These are phyloP conservation scores for Trogon surrucura DNA, from an alignment of 2,113 vertebrate species.

Conservation along the genomic window DNA sequence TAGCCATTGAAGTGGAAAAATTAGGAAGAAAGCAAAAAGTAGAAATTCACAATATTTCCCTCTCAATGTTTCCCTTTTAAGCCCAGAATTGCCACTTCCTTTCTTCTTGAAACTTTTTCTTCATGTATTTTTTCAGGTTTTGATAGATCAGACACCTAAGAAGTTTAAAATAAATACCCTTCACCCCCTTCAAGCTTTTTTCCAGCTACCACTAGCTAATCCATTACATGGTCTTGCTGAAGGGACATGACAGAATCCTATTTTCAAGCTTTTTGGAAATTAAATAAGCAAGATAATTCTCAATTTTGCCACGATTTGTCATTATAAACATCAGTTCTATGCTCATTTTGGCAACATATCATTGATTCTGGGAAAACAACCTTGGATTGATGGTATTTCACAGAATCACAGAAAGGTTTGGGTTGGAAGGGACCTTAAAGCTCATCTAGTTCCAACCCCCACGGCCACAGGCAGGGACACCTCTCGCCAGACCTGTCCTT, in stretches of 20 bases:
- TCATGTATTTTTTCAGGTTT: not conserved
- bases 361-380: fast-evolving
- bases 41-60: not conserved
- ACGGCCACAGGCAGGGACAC: no score
- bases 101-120: not conserved
- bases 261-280: not conserved
- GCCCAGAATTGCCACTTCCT: not conserved
- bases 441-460: no score
- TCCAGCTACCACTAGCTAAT: not conserved
- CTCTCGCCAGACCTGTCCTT: not conserved
- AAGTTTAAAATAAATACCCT: not conserved
- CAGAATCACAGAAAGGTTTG: no score
- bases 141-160: not conserved
- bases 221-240: not conserved
- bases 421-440: no score
- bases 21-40: not conserved
- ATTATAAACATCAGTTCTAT: not conserved
- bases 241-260: not conserved
- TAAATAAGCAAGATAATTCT: not conserved
- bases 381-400: not conserved
- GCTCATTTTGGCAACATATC: not conserved
- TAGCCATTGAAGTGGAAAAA: not conserved
- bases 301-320: fast-evolving
- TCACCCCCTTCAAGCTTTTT: not conserved
- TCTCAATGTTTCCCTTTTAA: not conserved